These are phyloP conservation scores for Pseudomyrmex dendroicus DNA, from an alignment of 1,140 invertebrate species.

Conservation along the genomic window DNA sequence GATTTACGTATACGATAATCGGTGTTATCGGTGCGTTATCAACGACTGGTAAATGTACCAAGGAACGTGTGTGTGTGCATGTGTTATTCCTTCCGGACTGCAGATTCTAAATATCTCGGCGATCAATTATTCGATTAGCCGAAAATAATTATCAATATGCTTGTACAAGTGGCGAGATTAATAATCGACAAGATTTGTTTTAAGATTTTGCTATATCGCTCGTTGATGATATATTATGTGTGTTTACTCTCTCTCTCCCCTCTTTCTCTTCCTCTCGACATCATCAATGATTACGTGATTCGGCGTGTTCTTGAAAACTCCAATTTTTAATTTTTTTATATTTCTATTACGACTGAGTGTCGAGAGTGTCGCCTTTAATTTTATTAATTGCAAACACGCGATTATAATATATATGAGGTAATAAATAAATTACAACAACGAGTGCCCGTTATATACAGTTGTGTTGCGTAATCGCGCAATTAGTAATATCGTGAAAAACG, in stretches of 20 bases:
- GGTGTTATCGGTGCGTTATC: slow-evolving; percentile 63
- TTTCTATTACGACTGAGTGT: too few species aligned
- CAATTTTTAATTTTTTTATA: too few species aligned
- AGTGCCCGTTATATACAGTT: background rate
- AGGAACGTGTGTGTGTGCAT: background rate
- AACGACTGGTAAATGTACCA: slow-evolving; percentile 22
- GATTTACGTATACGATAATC: slow-evolving; percentile 52
- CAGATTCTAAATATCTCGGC: slow-evolving; percentile 56
- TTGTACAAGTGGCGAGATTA: slow-evolving; percentile 61
- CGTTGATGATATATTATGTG: background rate
- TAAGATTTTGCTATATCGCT: background rate
- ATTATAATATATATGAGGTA: background rate
- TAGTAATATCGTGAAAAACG: slow-evolving; percentile 10
- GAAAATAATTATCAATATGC: slow-evolving; percentile 52
- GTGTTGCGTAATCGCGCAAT: slow-evolving; percentile 13
- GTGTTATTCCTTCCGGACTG: slow-evolving; percentile 65
- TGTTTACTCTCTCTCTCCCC: too few species aligned
- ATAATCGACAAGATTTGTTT: slow-evolving; percentile 60
- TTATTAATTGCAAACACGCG: too few species aligned
- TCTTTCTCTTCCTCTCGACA: too few species aligned
- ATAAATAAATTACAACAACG: slow-evolving; percentile 20
- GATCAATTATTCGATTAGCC: slow-evolving; percentile 68
- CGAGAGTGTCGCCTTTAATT: too few species aligned
- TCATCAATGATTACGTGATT: too few species aligned
- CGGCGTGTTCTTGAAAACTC: too few species aligned